Evolutionary conservation across 2,888 invertebrate genomes (phyloP).

Genomic region (Diploptera punctata): DNA sequence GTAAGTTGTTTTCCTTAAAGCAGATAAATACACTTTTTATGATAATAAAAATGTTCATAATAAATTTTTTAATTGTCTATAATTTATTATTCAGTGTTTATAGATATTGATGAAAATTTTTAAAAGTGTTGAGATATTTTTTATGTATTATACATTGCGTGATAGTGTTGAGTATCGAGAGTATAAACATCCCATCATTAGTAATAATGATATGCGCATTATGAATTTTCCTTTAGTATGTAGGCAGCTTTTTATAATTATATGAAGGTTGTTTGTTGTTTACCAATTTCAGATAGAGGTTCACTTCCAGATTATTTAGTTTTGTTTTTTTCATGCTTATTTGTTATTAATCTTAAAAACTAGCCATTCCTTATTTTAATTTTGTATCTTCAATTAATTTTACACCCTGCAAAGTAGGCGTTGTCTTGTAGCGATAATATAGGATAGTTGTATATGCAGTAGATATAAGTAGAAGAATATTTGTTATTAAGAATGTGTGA

Average conservation of each 20-base stretch:
- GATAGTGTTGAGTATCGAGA: no score
- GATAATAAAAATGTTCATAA: no score
- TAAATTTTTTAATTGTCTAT: no score
- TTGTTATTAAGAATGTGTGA: slow-evolving; percentile 14
- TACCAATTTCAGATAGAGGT: slow-evolving; percentile 36
- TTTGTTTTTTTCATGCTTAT: slow-evolving; percentile 35
- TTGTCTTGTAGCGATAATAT: background rate
- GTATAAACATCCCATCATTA: no score
- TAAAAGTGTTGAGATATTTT: no score
- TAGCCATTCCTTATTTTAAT: slow-evolving; percentile 37
- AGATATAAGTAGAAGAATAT: slow-evolving; percentile 14
- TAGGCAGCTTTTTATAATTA: slow-evolving; percentile 40
- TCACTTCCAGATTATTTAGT: slow-evolving; percentile 27
- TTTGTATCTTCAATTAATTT: background rate
- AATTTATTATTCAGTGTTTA: no score
- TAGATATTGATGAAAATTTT: no score
- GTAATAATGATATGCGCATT: slow-evolving; percentile 35
- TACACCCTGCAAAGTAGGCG: background rate
- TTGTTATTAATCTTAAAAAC: slow-evolving; percentile 37
- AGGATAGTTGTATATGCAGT: slow-evolving; percentile 10
- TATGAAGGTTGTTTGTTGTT: slow-evolving; percentile 33
- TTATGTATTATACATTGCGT: no score
- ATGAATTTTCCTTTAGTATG: slow-evolving; percentile 38
- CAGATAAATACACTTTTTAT: no score
- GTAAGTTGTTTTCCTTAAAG: no score